These are phyloP conservation scores for Cyclura pinguis DNA, from an alignment of 2,797 vertebrate genomes.

Conservation along the genomic window DNA sequence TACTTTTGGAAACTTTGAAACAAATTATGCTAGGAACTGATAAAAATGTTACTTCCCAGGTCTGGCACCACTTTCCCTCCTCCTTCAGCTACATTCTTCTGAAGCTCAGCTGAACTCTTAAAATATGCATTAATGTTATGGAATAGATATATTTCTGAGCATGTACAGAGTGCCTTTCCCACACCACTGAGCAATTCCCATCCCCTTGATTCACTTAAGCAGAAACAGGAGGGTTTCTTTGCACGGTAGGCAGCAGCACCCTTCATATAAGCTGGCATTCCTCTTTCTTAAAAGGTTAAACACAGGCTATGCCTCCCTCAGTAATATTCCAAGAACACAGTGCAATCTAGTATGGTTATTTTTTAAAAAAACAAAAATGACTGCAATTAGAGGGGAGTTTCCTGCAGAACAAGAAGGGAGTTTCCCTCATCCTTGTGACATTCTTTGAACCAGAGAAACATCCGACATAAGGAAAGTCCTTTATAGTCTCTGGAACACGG, in stretches of 20 bases:
- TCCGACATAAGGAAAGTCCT: background rate
- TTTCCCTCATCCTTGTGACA: no score
- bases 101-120: no score
- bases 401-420: background rate
- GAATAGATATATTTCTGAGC: background rate
- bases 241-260: background rate
- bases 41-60: background rate
- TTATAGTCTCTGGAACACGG: background rate
- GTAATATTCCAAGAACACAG: background rate
- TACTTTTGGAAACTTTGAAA: background rate
- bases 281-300: background rate
- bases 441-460: no score
- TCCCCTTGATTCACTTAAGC: background rate
- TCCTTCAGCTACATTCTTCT: background rate
- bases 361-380: background rate
- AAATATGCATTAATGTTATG: background rate
- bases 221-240: background rate
- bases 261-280: background rate
- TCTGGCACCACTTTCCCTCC: background rate
- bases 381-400: background rate
- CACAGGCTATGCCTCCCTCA: no score
- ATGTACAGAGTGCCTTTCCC: background rate
- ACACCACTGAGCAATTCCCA: background rate
- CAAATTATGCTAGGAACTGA: background rate
- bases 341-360: background rate